Evolutionary conservation across 2,888 invertebrate species (phyloP).

Genomic region (Nezara viridula): DNA sequence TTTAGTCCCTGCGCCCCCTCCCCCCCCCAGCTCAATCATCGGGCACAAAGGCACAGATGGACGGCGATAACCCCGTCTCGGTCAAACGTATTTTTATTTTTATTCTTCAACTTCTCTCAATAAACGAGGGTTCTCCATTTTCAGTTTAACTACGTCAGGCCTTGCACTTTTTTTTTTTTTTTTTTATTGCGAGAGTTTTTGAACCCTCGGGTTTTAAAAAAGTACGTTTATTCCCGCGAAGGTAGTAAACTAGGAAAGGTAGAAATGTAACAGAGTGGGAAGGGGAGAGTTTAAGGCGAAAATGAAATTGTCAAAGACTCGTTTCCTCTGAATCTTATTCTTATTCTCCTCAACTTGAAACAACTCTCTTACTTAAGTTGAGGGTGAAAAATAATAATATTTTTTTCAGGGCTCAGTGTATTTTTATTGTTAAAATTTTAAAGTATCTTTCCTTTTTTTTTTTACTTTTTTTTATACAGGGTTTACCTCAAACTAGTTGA

Average conservation of each 20-base stretch:
- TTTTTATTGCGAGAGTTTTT: constrained; percentile 42
- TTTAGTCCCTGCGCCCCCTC: background rate
- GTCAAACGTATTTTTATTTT: constrained; percentile 19
- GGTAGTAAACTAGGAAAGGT: background rate
- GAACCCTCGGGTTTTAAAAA: background rate
- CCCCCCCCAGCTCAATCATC: constrained; percentile 8
- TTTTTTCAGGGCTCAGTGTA: background rate
- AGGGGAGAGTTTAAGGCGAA: background rate
- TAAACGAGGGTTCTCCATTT: constrained; percentile 27
- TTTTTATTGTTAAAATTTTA: background rate
- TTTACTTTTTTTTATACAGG: no score
- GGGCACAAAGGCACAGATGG: constrained; percentile 43
- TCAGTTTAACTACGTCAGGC: constrained; percentile 4
- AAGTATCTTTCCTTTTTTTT: background rate
- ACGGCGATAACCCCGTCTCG: constrained; percentile 25
- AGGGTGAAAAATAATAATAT: background rate
- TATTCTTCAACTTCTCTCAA: constrained; percentile 38
- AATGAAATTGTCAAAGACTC: constrained; percentile 40
- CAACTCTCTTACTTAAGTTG: background rate
- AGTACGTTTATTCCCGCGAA: background rate
- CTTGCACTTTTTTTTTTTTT: background rate
- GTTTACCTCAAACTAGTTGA: no score
- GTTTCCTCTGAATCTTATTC: background rate
- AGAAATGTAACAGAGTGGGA: background rate
- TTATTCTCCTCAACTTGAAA: background rate